Evolutionary conservation across 35 echinoderm and acorn worm genomes (phyloP), one percentile per base, ranked within the genome.

Genomic region (Lytechinus variegatus): DNA sequence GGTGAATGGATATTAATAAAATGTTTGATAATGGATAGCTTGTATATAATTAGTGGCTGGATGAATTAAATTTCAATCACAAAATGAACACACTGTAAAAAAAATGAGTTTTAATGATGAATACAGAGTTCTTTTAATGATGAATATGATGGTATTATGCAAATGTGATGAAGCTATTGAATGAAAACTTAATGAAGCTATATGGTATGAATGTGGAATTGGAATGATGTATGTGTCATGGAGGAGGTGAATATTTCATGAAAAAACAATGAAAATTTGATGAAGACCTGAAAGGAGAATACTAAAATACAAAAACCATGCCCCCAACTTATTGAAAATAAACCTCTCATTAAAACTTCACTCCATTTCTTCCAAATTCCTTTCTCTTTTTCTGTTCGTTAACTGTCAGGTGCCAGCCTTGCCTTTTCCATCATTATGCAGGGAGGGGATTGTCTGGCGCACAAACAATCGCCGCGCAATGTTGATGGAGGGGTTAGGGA

Each of bases 401-500:
- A 24, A 79, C 1, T 24, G 14, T 79, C 66, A 79, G 66, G 88
- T 90, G 88, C 14, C 88, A 90, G 88, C 28, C 88, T 90, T 90
- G 11, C 52, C 88, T 89, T 6, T 90, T 52, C 88, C 28, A 44
- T 90, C 88, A 90, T 54, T 90, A 90, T 54, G 1, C 52, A 44
- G 52, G 12, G 52, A 12, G 88, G 88, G 88, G 88, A 90, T 90
- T 90, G 88, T 54, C 28, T 54, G 29, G 52, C 88, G 52, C 52
- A 33, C 88, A 90, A 90, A 90, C 88, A 90, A 54, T 52, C 29
- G 88, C 88, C 14, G 52, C 29, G 29, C 52, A 54, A 90, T 57
- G 92, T 93, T 93, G 92, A 93, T 27, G 92, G 92, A 93, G 53
- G 52, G 53, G 55, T 55, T 57, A 93, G 28, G 88, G 55, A 93